phyloP scores from a whole-genome alignment of 2,888 invertebrate genomes.

The Dioctria linearis region DNA sequence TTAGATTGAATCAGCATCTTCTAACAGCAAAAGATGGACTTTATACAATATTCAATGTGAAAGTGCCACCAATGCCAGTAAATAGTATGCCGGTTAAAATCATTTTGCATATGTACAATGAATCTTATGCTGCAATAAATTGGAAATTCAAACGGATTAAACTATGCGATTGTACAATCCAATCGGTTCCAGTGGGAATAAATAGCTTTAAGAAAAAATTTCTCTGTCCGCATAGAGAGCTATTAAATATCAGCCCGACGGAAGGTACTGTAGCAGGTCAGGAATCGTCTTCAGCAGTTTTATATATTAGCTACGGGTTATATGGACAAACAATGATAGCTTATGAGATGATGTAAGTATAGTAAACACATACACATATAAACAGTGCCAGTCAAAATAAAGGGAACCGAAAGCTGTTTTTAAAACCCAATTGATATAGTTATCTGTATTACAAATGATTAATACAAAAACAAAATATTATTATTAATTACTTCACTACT shows the following conservation, averaged over 20 bases:
- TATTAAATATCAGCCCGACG: slow-evolving; percentile 44
- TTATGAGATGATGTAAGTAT: slow-evolving; percentile 49
- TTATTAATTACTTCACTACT: too few species aligned
- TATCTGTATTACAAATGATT: too few species aligned
- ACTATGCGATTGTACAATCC: slow-evolving; percentile 52
- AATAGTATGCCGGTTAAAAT: slow-evolving; percentile 52
- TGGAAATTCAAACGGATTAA: slow-evolving; percentile 54
- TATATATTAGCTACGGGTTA: slow-evolving; percentile 51
- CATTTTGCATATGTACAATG: slow-evolving; percentile 50
- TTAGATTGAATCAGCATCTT: slow-evolving; percentile 1
- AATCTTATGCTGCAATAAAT: neutral
- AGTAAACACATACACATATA: neutral
- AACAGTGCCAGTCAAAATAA: too few species aligned
- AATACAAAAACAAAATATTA: too few species aligned
- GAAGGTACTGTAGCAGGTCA: neutral
- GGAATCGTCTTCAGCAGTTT: neutral
- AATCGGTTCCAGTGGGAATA: slow-evolving; percentile 29
- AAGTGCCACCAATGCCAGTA: slow-evolving; percentile 55
- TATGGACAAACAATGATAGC: slow-evolving; percentile 44
- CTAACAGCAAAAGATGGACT: neutral
- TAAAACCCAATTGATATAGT: too few species aligned
- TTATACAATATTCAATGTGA: neutral
- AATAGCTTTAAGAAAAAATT: slow-evolving; percentile 50
- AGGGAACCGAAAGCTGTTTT: neutral
- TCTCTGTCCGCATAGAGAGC: slow-evolving; percentile 53